Evolutionary conservation across 2,113 vertebrate genomes (phyloP), one percentile per base, ranked within the genome.

Genomic region (Pogona vitticeps): DNA sequence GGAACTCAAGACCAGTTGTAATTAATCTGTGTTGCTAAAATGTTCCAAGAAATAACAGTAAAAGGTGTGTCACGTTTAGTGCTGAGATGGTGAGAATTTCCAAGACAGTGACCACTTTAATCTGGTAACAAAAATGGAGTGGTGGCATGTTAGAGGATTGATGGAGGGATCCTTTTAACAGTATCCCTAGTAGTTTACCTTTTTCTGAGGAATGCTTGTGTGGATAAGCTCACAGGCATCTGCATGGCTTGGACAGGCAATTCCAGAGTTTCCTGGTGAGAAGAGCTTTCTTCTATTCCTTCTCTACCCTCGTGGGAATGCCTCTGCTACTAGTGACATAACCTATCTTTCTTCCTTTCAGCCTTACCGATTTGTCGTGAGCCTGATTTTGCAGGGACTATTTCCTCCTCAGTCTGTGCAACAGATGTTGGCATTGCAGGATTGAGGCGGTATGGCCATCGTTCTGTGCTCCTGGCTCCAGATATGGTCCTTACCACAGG

Each of bases 371-470:
- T 0, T 5, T 18, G 56, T 63, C 36, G 68, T 81, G 21, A 78
- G 40, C 2, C 82, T 38, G 1, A 36, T 14, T 1, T 59, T 68
- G 89, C 86, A 8, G 96, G 95, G 13, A 84, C 76, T 20, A 2
- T 97, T 42, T 4, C 84, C 23, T 95, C 92, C 3, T 76, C 31
- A 1, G 59, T n/a, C 0, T 87, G 93, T 33, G 21, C 71, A 3
- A 6, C 5, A 4, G 83, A 40, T 3, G 80, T 71, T 0, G 89
- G 81, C 28, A 0, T 17, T 2, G 3, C 78, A 21, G 70, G 86
- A 76, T 84, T 96, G 33, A 95, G 90, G n/a, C 90, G 96, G 14
- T 97, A 93, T 0, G 96, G 96, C 63, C 97, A 97, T 46, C 42
- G 1, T 76, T 97, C 96, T 1, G 88, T 91, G 58, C 92, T 94